Evolutionary conservation across 1,140 invertebrate genomes (phyloP).

Genomic region (Drosophila murphyi): DNA sequence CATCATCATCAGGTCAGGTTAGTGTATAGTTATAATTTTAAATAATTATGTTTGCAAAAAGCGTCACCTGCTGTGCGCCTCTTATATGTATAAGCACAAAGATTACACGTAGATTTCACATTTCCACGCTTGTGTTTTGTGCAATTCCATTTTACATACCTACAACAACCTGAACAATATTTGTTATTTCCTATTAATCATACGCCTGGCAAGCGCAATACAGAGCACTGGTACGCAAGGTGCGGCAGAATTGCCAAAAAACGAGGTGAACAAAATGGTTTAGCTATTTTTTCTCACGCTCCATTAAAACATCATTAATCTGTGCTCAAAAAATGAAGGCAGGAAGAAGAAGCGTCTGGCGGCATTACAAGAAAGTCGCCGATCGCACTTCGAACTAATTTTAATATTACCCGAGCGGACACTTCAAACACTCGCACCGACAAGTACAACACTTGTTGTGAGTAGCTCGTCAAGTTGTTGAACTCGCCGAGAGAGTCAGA

Average conservation of each 20-base stretch:
- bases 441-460: constrained; percentile 59
- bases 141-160: constrained; percentile 4
- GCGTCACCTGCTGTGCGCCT: constrained; percentile 6
- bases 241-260: constrained; percentile 55
- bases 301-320: constrained; percentile 80
- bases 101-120: constrained; percentile 1
- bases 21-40: too few species aligned
- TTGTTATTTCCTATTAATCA: constrained; percentile 55
- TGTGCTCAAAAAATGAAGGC: constrained; percentile 33
- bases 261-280: constrained; percentile 15
- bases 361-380: constrained; percentile 56
- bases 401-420: constrained; percentile 61
- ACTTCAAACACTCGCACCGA: constrained; percentile 60
- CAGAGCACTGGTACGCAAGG: constrained; percentile 48
- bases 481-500: constrained; percentile 23
- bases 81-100: background rate
- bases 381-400: constrained; percentile 59
- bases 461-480: constrained; percentile 37
- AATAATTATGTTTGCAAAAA: constrained; percentile 2
- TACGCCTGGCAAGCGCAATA: constrained; percentile 46
- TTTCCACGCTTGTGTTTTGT: background rate
- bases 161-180: constrained; percentile 28
- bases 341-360: constrained; percentile 30
- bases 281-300: constrained; percentile 68
- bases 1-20: background rate